Evolutionary conservation across 2,113 vertebrate genomes (phyloP).

Genomic region (Sander vitreus): DNA sequence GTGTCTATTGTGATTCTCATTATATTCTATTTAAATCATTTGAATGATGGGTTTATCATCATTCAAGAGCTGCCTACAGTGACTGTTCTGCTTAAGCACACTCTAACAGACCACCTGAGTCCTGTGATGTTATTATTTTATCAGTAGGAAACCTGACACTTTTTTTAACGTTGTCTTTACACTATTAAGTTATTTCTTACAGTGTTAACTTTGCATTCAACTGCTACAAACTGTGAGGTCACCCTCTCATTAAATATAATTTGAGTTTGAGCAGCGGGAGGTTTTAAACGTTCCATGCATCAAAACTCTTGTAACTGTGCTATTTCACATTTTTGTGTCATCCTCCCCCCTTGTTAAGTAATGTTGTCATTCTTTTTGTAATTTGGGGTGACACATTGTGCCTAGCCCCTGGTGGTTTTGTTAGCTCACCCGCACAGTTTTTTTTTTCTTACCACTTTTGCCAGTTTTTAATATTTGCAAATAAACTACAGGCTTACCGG

Average conservation of each 20-base stretch:
- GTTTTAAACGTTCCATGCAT: conserved; percentile 16
- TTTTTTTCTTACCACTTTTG: conserved; percentile 4
- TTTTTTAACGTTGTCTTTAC: neutral
- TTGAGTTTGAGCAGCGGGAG: neutral
- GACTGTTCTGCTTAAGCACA: conserved; percentile 18
- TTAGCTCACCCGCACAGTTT: conserved; percentile 7
- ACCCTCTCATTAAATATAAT: conserved; percentile 13
- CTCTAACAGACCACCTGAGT: conserved; percentile 5
- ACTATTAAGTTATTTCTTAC: conserved; percentile 1
- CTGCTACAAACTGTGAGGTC: conserved; percentile 16
- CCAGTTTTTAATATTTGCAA: conserved; percentile 10
- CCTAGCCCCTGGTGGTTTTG: neutral
- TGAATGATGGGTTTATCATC: conserved; percentile 26
- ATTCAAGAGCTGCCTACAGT: neutral
- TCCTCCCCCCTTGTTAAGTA: neutral
- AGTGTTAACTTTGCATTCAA: conserved; percentile 26
- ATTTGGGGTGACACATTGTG: conserved; percentile 5
- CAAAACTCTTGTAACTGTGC: conserved; percentile 9
- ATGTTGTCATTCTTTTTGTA: conserved; percentile 3
- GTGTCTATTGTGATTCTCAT: conserved; percentile 32
- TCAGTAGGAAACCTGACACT: neutral
- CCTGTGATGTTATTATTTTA: conserved; percentile 6
- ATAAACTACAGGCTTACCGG: neutral
- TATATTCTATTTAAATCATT: conserved; percentile 24
- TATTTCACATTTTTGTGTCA: conserved; percentile 1